Evolutionary conservation across 2,888 invertebrate species (phyloP), one percentile per base, ranked within the genome.

Genomic region (Eumacrocentrus americanus): DNA sequence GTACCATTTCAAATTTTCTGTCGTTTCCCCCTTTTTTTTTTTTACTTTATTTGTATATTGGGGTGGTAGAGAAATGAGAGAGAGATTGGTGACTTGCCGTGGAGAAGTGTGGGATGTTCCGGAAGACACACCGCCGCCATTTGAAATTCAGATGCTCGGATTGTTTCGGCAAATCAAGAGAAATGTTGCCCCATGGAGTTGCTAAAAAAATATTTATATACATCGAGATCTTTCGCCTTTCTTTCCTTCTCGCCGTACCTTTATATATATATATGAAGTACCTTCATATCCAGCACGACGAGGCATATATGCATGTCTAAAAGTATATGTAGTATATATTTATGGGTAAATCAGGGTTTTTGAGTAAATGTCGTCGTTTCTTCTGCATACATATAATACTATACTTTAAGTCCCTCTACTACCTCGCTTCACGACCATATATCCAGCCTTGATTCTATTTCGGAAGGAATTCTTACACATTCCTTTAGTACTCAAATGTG

Each of bases 101-200:
- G 48, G 40, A 34, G 34, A 50, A 38, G 42, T 40, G n/a, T n/a
- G 25, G 50, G 40, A 57, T 18, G 40, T 57, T 42, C 40, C 16
- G n/a, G 20, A 29, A 29, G 34, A 52, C 52, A 3, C 23, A 40
- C n/a, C n/a, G 52, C 23, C 38, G 54, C 42, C 44, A 73, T 75
- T 74, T 77, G 72, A 78, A 78, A 76, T 76, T 77, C 75, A 74
- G 72, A 76, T 74, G 68, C 69, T 61, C 63, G 75, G 73, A 77
- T 77, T 78, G 76, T 78, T 77, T 75, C 69, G 71, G 66, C 70
- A 75, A 78, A 77, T 77, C 78, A 76, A 77, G 78, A 78, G 70
- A 76, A 78, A 77, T 74, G 75, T 70, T 70, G 68, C 74, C 76
- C 75, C 66, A 67, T 72, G 68, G 75, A 74, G 71, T 75, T 72